Conservation (phyloP, 2,113 vertebrate species). For the Diadophis punctatus region DNA sequence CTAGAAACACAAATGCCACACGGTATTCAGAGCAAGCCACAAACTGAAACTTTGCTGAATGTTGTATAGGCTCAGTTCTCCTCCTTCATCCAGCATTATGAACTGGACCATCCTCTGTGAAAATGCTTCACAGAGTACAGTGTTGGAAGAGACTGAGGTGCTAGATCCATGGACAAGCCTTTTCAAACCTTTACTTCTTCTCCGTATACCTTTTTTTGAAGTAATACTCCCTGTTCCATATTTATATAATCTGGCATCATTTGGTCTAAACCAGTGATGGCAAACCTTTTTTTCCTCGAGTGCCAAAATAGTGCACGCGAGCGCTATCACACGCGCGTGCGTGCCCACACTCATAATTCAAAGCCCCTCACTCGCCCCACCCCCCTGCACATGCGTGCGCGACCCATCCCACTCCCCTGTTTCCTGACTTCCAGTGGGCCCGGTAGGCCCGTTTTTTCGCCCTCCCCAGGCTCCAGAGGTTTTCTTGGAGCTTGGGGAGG, state of each 20-base stretch:
- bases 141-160: not conserved
- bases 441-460: too few species aligned
- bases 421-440: too few species aligned
- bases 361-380: too few species aligned
- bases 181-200: not conserved
- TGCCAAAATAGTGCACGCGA: too few species aligned
- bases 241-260: not conserved
- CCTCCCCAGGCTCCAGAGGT: too few species aligned
- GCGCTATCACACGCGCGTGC: too few species aligned
- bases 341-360: too few species aligned
- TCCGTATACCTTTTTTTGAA: not conserved
- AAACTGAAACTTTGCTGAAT: not conserved
- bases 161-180: not conserved
- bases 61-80: not conserved
- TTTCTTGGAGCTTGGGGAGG: too few species aligned
- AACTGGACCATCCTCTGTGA: not conserved
- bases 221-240: not conserved
- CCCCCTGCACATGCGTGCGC: too few species aligned
- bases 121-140: not conserved
- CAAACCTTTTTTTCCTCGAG: too few species aligned
- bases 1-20: not conserved
- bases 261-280: too few species aligned
- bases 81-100: not conserved
- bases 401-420: too few species aligned
- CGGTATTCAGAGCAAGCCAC: not conserved